Evolutionary conservation across 2,888 invertebrate genomes (phyloP), one percentile per base, ranked within the genome.

Genomic region (Pachliopta kotzebuea): DNA sequence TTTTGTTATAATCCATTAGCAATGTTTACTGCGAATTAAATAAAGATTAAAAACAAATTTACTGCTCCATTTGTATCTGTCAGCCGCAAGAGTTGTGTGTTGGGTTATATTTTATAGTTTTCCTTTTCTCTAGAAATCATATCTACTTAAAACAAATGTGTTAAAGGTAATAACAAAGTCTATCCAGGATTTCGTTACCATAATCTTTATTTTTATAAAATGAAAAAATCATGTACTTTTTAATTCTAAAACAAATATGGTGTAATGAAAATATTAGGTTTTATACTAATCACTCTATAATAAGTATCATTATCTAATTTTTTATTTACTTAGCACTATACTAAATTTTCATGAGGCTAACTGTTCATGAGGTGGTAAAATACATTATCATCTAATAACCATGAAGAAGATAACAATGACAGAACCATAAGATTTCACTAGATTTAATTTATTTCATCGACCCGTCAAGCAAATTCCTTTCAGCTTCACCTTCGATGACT

Each of bases 21-120:
- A 45, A 45, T n/a, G 18, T 45, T 14, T 45, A 45, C n/a, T n/a
- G 18, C 45, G 18, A 18, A 45, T 45, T 45, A 45, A 45, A 45
- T 45, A n/a, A 45, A n/a, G 45, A 45, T 45, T 45, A 45, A 45
- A 45, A 45, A 45, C 45, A n/a, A 45, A 45, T 45, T n/a, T 45
- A 45, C n/a, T n/a, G n/a, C 8, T 45, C n/a, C 7, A 4, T 45
- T 45, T n/a, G n/a, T 45, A 18, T 17, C 18, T 18, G 18, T 2
- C 45, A n/a, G 45, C 7, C n/a, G n/a, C 45, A 45, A 45, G n/a
- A 7, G 4, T 7, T 18, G 11, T 6, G 18, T n/a, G 45, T n/a
- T n/a, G n/a, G 18, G n/a, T n/a, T 45, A n/a, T 26, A 26, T 26
- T 26, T 26, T 26, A n/a, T 42, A 6, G 45, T n/a, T 45, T n/a